These are phyloP conservation scores for Aviceda subcristata DNA, from an alignment of 2,113 vertebrate genomes.

Conservation along the genomic window DNA sequence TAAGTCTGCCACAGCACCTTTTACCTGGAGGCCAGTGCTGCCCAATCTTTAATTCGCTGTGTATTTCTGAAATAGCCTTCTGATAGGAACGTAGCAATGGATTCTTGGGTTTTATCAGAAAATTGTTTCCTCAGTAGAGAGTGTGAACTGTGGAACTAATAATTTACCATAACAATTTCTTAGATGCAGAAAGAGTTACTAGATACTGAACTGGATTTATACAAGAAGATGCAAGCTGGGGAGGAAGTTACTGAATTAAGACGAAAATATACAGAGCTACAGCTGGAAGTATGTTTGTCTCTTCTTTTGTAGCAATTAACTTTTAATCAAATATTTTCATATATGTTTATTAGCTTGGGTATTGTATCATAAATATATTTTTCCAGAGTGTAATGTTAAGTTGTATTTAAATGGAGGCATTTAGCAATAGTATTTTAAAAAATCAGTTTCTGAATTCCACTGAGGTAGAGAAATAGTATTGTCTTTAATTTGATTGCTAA, in stretches of 20 bases:
- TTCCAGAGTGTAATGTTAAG: background rate
- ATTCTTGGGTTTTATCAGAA: background rate
- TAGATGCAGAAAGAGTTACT: slow-evolving; percentile 96
- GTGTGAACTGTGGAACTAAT: slow-evolving; percentile 19
- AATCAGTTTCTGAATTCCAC: background rate
- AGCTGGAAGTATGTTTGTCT: slow-evolving; percentile 86
- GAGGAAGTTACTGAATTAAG: slow-evolving; percentile 94
- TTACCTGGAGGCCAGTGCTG: background rate
- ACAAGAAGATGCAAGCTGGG: slow-evolving; percentile 95
- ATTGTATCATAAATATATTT: background rate
- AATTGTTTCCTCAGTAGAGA: background rate
- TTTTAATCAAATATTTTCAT: background rate
- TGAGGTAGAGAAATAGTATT: background rate
- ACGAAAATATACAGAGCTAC: slow-evolving; percentile 90
- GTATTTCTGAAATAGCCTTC: background rate
- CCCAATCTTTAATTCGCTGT: background rate
- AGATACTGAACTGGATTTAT: slow-evolving; percentile 94
- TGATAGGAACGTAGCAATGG: background rate
- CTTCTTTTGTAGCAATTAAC: background rate
- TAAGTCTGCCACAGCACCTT: no score
- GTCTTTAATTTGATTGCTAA: background rate
- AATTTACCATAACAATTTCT: slow-evolving; percentile 12
- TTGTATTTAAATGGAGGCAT: background rate
- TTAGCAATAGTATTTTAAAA: background rate
- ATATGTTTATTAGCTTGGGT: background rate